Percentiles rank a stretch among this genome's conserved stretches.
These are phyloP conservation scores for Eumeta japonica DNA, from an alignment of 1,140 invertebrate species.

Conservation along the genomic window DNA sequence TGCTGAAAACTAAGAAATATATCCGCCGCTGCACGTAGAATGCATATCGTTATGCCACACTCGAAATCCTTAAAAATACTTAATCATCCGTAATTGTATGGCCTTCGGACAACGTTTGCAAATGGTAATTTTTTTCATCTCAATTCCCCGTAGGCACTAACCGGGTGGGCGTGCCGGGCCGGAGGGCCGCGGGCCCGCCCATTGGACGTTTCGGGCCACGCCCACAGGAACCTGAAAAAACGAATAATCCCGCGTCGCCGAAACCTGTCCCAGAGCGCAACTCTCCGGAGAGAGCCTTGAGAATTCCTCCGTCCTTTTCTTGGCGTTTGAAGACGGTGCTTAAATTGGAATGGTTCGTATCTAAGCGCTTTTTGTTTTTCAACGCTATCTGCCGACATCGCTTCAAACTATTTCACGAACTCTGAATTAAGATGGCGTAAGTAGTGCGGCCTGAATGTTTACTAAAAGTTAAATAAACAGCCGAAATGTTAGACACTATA, in stretches of 20 bases:
- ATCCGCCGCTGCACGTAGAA: no score
- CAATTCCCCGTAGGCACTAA: constrained; percentile 53
- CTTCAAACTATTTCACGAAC: constrained; percentile 18
- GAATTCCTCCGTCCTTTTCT: constrained; percentile 44
- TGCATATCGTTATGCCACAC: no score
- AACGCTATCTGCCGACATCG: constrained; percentile 28
- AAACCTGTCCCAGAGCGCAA: constrained; percentile 25
- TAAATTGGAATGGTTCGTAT: constrained; percentile 37
- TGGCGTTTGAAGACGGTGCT: constrained; percentile 46
- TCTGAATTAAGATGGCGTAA: constrained; percentile 36
- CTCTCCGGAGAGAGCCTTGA: constrained; percentile 36
- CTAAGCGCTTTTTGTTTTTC: constrained; percentile 24
- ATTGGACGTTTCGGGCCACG: constrained; percentile 37
- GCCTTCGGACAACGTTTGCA: no score
- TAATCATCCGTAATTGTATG: no score
- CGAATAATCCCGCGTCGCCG: constrained; percentile 27
- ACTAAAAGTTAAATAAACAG: no score
- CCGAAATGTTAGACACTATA: no score
- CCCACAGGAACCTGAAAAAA: constrained; percentile 40
- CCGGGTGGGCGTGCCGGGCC: constrained; percentile 46
- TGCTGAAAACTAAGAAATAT: no score
- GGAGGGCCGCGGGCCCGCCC: constrained; percentile 26
- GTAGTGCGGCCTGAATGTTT: no score
- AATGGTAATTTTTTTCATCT: constrained; percentile 45
- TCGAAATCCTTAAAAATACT: no score